phyloP scores from a whole-genome alignment of 2,888 invertebrate genomes.

The Periphyllus acericola region DNA sequence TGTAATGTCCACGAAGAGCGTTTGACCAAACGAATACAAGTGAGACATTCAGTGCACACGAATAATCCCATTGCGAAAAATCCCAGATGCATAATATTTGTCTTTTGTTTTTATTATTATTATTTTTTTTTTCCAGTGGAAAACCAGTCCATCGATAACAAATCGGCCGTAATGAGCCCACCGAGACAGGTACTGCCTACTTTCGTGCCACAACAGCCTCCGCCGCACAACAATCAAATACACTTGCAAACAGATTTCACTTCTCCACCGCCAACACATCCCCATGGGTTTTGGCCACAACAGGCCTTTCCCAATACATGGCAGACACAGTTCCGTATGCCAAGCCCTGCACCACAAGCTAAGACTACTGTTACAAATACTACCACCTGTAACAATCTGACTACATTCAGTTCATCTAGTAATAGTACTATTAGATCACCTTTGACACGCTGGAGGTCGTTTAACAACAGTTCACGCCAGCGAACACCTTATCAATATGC shows the following conservation, averaged over 20 bases:
- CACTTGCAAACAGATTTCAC: constrained; percentile 53
- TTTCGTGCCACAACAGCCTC: constrained; percentile 34
- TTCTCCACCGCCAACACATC: constrained; percentile 51
- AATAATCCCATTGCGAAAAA: background rate
- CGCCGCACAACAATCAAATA: constrained; percentile 29
- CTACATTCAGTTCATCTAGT: constrained; percentile 42
- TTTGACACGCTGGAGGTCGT: constrained; percentile 42
- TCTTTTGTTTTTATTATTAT: background rate
- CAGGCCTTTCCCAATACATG: constrained; percentile 36
- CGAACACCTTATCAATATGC: constrained; percentile 52
- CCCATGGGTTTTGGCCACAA: constrained; percentile 47
- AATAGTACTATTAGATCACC: constrained; percentile 52
- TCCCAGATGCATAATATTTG: background rate
- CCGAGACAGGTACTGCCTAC: constrained; percentile 45
- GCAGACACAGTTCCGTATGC: constrained; percentile 46
- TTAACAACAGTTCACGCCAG: constrained; percentile 40
- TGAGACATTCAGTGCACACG: background rate
- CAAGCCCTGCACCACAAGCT: constrained; percentile 12
- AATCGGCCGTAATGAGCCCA: constrained; percentile 4
- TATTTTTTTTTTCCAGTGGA: constrained; percentile 53
- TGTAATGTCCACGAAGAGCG: constrained; percentile 13
- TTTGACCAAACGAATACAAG: constrained; percentile 32
- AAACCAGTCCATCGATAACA: constrained; percentile 41
- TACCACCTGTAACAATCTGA: constrained; percentile 22
- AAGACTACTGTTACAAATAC: constrained; percentile 38